Evolutionary conservation across 2,797 vertebrate species (phyloP).

Genomic region (Lithobates pipiens): DNA sequence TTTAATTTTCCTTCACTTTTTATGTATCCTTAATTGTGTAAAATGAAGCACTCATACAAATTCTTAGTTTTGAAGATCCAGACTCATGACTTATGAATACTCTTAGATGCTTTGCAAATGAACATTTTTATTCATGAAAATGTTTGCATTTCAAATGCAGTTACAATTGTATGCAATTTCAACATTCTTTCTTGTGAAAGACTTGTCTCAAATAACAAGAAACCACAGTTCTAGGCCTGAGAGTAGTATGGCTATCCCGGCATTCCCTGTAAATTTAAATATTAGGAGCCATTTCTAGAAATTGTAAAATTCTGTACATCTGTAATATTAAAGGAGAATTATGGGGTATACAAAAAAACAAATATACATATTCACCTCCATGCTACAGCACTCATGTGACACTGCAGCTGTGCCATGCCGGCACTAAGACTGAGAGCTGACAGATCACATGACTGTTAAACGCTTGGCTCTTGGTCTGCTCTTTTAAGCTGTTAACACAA

Average conservation of each 20-base stretch:
- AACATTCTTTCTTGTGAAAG: background rate
- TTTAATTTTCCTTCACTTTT: background rate
- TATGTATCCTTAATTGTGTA: background rate
- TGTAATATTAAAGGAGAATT: background rate
- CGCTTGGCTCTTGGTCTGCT: no score
- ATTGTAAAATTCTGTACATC: background rate
- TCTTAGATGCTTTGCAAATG: background rate
- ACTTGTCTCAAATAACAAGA: background rate
- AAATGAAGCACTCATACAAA: background rate
- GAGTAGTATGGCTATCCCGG: constrained; percentile 13
- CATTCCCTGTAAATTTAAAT: background rate
- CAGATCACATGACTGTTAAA: no score
- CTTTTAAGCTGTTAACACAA: background rate
- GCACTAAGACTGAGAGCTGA: no score
- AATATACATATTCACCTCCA: no score
- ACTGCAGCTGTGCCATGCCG: no score
- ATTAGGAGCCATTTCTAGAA: background rate
- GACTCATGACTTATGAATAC: background rate
- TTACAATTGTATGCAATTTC: background rate
- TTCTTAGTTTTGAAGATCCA: background rate
- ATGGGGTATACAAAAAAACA: no score
- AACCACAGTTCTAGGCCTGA: constrained; percentile 14
- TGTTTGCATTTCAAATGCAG: constrained; percentile 2
- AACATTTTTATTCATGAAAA: constrained; percentile 19
- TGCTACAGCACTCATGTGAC: no score